phyloP scores from a whole-genome alignment of 2,888 invertebrate species.

The Perizoma flavofasciatum region DNA sequence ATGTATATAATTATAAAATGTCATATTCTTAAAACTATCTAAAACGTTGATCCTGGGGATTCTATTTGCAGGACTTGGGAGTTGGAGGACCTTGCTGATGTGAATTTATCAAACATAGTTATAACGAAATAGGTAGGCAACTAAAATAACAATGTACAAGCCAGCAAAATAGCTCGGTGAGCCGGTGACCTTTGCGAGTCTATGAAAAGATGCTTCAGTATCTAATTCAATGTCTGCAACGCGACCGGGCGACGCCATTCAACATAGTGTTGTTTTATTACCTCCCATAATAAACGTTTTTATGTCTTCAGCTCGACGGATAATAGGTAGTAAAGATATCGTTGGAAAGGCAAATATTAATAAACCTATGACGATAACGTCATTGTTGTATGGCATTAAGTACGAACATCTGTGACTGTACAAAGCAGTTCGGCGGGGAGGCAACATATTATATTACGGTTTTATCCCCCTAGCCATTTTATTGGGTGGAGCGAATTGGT shows the following conservation, averaged over 20 bases:
- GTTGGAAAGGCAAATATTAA: slow-evolving; percentile 18
- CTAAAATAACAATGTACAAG: too few species aligned
- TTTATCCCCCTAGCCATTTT: too few species aligned
- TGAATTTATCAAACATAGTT: too few species aligned
- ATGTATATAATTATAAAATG: too few species aligned
- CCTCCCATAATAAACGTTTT: slow-evolving; percentile 17
- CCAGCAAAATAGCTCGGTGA: background rate
- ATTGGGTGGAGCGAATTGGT: too few species aligned
- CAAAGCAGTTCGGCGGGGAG: background rate
- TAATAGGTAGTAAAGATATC: slow-evolving; percentile 23
- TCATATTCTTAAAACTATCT: too few species aligned
- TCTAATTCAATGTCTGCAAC: slow-evolving; percentile 14
- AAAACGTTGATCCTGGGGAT: too few species aligned
- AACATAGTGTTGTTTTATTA: slow-evolving; percentile 20
- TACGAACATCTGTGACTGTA: background rate
- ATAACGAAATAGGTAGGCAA: too few species aligned
- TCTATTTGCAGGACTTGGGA: too few species aligned
- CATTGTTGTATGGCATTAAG: too few species aligned
- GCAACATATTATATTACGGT: too few species aligned
- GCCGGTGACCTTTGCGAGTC: slow-evolving; percentile 3
- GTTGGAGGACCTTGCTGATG: too few species aligned
- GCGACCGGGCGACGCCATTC: slow-evolving; percentile 28
- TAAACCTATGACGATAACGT: background rate
- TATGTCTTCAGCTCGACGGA: slow-evolving; percentile 8
- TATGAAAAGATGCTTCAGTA: slow-evolving; percentile 13